Base-by-base conservation (phyloP, 2,888 invertebrate genomes). In the Formica aserva region DNA sequence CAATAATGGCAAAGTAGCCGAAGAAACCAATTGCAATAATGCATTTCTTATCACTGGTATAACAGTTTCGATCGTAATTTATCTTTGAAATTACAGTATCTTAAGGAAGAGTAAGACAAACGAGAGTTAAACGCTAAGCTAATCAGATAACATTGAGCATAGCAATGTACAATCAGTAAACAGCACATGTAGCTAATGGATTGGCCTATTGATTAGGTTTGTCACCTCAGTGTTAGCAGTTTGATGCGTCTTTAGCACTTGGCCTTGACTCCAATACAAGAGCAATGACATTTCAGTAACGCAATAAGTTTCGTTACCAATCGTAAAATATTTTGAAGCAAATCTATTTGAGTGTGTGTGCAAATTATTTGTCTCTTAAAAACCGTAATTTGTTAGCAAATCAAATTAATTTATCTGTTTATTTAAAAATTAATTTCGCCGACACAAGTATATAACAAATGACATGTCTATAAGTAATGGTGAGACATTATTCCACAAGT, bases 171-270 rank as follows among this genome's bases (percentile, higher is more conserved):
- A 87, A 83, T 85, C 85, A 78, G 83, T 89, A 87, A 89, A 90
- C 87, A 89, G 57, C 76, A 52, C 71, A 71, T 82, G 29, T 82
- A 57, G 67, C 82, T 87, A 87, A 88, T 87, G 57, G 78, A 90
- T 84, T 86, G 76, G 84, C 69, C 83, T 84, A 84, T 87, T 85
- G 90, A 90, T 90, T 88, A 87, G 63, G 82, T 82, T 75, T 83
- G 83, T 82, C 85, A 76, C 57, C 57, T 45, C 22, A n/a, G 35
- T 35, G 78, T 45, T 69, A 67, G 57, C 22, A 18, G 13, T 41
- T 9, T 67, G 55, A 67, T n/a, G 18, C 35, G 11, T 26, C 71
- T 26, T 45, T 45, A 60, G 35, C 13, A 18, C 18, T 45, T 57
- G 6, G 52, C 22, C 15, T 55, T 22, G 15, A 11, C 41, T 55